Base-by-base conservation (phyloP, 2,797 vertebrate genomes). In the Enteromius thamalakanensis region DNA sequence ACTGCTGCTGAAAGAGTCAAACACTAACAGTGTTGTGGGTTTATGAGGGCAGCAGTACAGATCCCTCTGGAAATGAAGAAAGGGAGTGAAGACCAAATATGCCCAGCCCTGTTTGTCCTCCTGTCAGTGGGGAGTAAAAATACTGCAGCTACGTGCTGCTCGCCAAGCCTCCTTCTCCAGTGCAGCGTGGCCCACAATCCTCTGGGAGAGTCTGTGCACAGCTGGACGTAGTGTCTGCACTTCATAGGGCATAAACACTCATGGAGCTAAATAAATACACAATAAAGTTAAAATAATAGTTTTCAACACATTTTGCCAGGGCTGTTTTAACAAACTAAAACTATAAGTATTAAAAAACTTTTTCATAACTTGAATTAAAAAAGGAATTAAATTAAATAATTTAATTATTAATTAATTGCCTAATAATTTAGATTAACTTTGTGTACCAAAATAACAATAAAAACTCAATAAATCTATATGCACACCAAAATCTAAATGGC, bases 41-140 rank as follows among this genome's bases (percentile, higher is more conserved):
- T 70, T 60, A 21, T 4, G 15, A 42, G 37, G 51, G 23, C 51
- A 47, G 67, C 23, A 21, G 6, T 58, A 58, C 17, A 72, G 12
- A 62, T 72, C 40, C 67, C 68, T 71, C 49, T 64, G 69, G 77
- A 60, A 51, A 12, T 8, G 49, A 23, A 76, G 53, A 60, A 34
- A 60, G 4, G 34, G 32, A 67, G 76, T 26, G 23, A 64, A 42
- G 49, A 32, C 58, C 72, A 76, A 69, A 80, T 69, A 75, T 75
- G 69, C 37, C 76, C 71, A 81, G 49, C 60, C 42, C 51, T 81
- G 71, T 69, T 85, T 32, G 64, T 34, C 51, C 45, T 74, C 21
- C 51, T 80, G 70, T 80, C 83, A 58, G 26, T 3, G 12, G 23
- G 74, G 79, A 81, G 17, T 60, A 70, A 64, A 81, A 81, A 70